A percentile compares a stretch with the other conserved stretches of the same genome.
Evolutionary conservation across 53 echinoderm and acorn worm genomes (phyloP).

Genomic region (Luidia sarsii): DNA sequence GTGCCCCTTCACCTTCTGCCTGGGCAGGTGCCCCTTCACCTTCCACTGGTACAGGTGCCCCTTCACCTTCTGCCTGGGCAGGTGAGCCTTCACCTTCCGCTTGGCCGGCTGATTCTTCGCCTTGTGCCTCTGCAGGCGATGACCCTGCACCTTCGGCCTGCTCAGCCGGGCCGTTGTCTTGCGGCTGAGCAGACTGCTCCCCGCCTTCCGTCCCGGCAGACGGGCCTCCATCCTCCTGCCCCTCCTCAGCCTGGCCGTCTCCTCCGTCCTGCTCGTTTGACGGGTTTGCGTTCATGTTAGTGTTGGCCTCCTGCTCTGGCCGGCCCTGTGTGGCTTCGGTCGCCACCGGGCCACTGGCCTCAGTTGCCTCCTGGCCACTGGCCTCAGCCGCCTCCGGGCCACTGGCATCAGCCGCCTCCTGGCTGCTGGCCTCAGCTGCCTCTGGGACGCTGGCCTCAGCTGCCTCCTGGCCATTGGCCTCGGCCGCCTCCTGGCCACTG

Average conservation of each 20-base stretch:
- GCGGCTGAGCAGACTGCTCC: background rate
- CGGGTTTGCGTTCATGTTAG: constrained; percentile 36
- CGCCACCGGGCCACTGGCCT: background rate
- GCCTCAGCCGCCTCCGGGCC: no score
- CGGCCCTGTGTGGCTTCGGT: background rate
- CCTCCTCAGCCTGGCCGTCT: background rate
- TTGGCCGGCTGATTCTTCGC: background rate
- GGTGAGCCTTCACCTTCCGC: constrained; percentile 1
- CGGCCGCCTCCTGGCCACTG: no score
- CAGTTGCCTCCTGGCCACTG: background rate
- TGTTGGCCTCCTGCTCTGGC: constrained; percentile 19
- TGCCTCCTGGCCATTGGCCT: no score
- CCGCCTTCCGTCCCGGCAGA: background rate
- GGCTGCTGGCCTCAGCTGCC: no score
- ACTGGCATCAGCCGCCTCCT: no score
- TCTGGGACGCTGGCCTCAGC: no score
- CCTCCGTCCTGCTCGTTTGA: constrained; percentile 17
- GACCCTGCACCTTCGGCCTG: constrained; percentile 13
- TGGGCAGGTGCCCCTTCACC: constrained; percentile 8
- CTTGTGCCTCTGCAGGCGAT: constrained; percentile 3
- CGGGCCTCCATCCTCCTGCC: background rate
- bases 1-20: constrained; percentile 21
- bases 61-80: constrained; percentile 5
- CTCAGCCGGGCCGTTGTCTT: constrained; percentile 18
- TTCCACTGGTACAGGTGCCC: constrained; percentile 14